Evolutionary conservation across 2,888 invertebrate species (phyloP).

Genomic region (Drosophila helvetica): DNA sequence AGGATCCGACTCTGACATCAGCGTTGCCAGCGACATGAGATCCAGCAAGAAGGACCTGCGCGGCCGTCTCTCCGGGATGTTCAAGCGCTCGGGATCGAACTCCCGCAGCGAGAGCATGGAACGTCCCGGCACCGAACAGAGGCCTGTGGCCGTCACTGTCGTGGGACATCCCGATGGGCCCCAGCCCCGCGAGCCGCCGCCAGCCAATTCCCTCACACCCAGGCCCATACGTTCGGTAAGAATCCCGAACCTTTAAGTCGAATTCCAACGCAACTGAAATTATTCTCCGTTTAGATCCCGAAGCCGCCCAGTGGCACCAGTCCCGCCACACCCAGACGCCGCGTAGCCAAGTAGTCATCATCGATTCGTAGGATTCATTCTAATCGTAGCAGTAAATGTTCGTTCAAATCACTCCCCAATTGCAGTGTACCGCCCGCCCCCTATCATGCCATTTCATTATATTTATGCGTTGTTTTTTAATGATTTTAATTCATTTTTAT

Average conservation of each 20-base stretch:
- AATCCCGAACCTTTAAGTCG: background rate
- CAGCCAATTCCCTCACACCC: constrained; percentile 81
- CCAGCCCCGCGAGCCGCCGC: constrained; percentile 81
- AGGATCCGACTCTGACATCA: constrained; percentile 90
- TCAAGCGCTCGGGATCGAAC: constrained; percentile 88
- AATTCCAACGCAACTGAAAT: background rate
- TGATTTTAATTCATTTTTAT: constrained; percentile 29
- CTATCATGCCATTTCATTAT: constrained; percentile 25
- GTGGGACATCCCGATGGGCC: constrained; percentile 82
- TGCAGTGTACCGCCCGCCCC: background rate
- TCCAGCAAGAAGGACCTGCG: constrained; percentile 91
- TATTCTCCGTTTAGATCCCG: constrained; percentile 67
- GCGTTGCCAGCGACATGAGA: constrained; percentile 86
- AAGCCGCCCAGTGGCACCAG: constrained; percentile 82
- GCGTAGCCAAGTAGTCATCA: constrained; percentile 62
- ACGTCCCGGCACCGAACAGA: constrained; percentile 82
- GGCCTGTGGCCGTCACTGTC: constrained; percentile 85
- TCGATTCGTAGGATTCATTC: constrained; percentile 51
- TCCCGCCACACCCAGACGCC: constrained; percentile 82
- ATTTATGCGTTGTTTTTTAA: constrained; percentile 35
- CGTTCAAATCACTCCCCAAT: constrained; percentile 13
- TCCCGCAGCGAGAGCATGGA: constrained; percentile 88
- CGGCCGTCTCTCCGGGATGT: constrained; percentile 92
- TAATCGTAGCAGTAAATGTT: constrained; percentile 45
- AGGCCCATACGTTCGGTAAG: constrained; percentile 82